A percentile compares a stretch with the other conserved stretches of the same genome.
Evolutionary conservation across 2,888 invertebrate genomes (phyloP).

Genomic region (Galerucella calmariensis): DNA sequence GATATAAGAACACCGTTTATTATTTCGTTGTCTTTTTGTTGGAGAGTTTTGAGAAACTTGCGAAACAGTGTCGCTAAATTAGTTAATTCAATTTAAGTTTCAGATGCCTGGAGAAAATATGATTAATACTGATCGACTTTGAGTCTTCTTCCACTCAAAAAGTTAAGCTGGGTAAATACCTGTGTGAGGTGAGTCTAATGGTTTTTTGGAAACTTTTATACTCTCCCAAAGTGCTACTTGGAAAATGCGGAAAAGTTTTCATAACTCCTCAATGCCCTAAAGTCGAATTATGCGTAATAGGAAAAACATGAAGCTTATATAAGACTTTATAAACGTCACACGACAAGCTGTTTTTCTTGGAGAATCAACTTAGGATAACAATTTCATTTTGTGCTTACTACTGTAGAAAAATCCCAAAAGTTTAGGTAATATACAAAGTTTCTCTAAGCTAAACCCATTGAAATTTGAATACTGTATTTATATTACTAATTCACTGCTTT

Average conservation of each 20-base stretch:
- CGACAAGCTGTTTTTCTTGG: too few species aligned
- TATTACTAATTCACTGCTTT: too few species aligned
- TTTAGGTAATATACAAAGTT: too few species aligned
- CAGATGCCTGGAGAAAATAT: constrained; percentile 35
- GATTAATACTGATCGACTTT: constrained; percentile 42
- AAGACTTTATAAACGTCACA: background rate
- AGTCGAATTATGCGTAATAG: too few species aligned
- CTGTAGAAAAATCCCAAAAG: background rate
- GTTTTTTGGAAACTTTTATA: constrained; percentile 32
- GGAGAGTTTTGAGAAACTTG: constrained; percentile 46
- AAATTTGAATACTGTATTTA: too few species aligned
- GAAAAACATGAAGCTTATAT: constrained; percentile 12
- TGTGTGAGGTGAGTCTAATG: constrained; percentile 35
- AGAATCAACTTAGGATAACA: background rate
- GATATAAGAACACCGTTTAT: constrained; percentile 50
- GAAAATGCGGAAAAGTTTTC: constrained; percentile 21
- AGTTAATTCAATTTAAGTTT: constrained; percentile 51
- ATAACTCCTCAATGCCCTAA: constrained; percentile 28
- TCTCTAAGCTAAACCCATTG: too few species aligned
- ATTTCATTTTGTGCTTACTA: background rate
- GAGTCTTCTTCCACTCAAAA: too few species aligned
- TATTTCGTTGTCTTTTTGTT: constrained; percentile 48
- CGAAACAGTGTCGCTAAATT: constrained; percentile 48
- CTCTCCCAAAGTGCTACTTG: constrained; percentile 24
- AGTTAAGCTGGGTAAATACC: constrained; percentile 29